Conservation (phyloP, 2,888 invertebrate species). For the Acronicta alni region DNA sequence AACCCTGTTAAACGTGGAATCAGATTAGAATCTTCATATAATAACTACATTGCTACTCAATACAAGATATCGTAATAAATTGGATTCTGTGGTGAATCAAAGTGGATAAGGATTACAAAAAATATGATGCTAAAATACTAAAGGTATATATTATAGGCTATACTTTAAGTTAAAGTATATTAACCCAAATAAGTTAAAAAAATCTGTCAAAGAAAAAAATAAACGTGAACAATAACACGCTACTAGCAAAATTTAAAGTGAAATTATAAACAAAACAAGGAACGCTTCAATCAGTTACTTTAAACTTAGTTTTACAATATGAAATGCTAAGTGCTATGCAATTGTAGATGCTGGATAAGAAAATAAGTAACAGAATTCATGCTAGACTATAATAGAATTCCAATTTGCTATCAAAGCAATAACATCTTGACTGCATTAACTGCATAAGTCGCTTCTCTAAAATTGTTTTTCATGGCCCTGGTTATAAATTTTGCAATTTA, state of each 20-base stretch:
- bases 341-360: constrained; percentile 55
- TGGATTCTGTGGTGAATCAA: too few species aligned
- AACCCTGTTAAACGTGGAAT: neutral
- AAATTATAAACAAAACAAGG: constrained; percentile 37
- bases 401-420: constrained; percentile 54
- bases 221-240: constrained; percentile 3
- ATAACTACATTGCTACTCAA: too few species aligned
- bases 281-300: constrained; percentile 32
- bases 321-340: constrained; percentile 52
- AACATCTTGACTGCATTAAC: constrained; percentile 53
- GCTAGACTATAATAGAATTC: constrained; percentile 56
- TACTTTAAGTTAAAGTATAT: constrained; percentile 5
- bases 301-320: constrained; percentile 36
- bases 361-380: constrained; percentile 54
- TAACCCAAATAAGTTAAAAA: neutral
- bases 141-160: too few species aligned
- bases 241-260: constrained; percentile 15
- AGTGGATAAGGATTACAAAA: too few species aligned
- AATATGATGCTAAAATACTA: too few species aligned
- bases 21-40: constrained; percentile 11
- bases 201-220: neutral
- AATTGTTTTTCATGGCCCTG: constrained; percentile 30
- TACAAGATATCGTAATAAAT: too few species aligned
- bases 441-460: constrained; percentile 41
- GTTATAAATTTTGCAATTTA: constrained; percentile 9